A percentile compares a stretch with the other conserved stretches of the same genome.
These are phyloP conservation scores for Sarcophaga caerulescens DNA, from an alignment of 2,888 invertebrate genomes.

Conservation along the genomic window DNA sequence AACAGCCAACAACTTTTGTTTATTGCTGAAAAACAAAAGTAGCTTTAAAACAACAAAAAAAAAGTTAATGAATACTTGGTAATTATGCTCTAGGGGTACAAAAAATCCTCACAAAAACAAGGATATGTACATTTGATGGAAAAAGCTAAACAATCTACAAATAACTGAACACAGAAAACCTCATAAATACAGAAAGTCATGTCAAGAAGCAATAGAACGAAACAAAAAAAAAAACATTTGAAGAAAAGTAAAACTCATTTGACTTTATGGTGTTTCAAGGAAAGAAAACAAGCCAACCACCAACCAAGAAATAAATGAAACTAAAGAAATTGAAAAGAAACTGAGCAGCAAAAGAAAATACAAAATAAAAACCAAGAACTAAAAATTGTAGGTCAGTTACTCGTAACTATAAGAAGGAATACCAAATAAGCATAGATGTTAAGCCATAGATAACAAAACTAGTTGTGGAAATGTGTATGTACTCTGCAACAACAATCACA, in stretches of 20 bases:
- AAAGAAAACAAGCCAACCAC: not conserved
- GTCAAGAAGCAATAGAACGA: conserved; percentile 3
- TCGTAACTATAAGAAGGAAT: conserved; percentile 2
- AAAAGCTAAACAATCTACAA: conserved; percentile 9
- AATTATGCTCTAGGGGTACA: conserved; percentile 39
- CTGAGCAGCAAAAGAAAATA: not conserved
- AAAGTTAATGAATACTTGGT: conserved; percentile 44
- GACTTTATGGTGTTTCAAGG: conserved; percentile 42
- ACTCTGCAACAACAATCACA: not conserved
- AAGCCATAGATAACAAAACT: conserved; percentile 1
- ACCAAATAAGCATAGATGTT: not conserved
- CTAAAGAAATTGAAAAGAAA: conserved; percentile 6
- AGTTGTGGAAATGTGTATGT: not conserved
- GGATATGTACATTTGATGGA: conserved; percentile 13
- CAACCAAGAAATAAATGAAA: not conserved
- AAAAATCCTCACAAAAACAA: not conserved
- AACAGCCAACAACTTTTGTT: conserved; percentile 16
- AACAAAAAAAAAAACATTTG: not conserved
- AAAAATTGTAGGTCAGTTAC: conserved; percentile 39
- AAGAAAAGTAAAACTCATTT: conserved; percentile 27
- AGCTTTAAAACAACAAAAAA: not conserved
- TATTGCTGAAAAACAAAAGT: conserved; percentile 27
- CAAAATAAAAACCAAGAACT: not conserved
- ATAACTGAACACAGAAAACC: conserved; percentile 10
- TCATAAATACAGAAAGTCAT: conserved; percentile 37